Base-by-base conservation (phyloP, 2,888 invertebrate genomes). In the Agonopterix alstromeriana region DNA sequence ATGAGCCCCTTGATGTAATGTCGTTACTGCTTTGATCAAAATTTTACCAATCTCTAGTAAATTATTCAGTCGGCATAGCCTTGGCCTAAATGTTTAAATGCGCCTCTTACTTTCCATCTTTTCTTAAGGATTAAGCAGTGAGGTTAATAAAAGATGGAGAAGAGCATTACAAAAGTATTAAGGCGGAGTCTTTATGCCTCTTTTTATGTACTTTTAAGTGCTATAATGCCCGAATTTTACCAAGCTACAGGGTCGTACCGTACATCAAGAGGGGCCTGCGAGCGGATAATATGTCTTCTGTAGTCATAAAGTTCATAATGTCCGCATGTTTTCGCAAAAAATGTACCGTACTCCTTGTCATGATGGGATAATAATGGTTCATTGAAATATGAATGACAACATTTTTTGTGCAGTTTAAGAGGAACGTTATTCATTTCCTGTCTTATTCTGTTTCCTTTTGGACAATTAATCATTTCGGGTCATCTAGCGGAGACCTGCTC, bases 81-180 rank as follows among this genome's bases (percentile, higher is more conserved):
- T 27, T 27, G 27, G 27, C 27, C 27, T 27, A 27, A 27, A 27
- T 27, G 27, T 27, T 27, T 27, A 27, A 27, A 27, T 27, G 27
- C 27, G 27, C 27, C 27, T 27, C 27, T 27, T 7, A 27, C 27
- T 7, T 27, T 38, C n/a, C 38, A 38, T 38, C 10, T 38, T 10
- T n/a, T 10, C n/a, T 1, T 38, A 38, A 38, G 38, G 38, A 38
- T 38, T 38, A 38, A 38, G 38, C 12, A 42, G 17, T 10, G 27
- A 27, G 35, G 82, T 35, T 46, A 36, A 42, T 36, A 51, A 46
- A 36, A 46, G 41, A 48, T 44, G 48, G 36, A 45, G 41, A 48
- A 8, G 17, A 36, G 41, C 11, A 27, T 43, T 50, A 43, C 41
- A 35, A 49, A 52, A 49, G 43, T 52, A 48, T 46, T 43, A 46